Evolutionary conservation across 2,797 vertebrate species (phyloP), one percentile per base, ranked within the genome.

Genomic region (Lepidocolaptes lacrymiger): DNA sequence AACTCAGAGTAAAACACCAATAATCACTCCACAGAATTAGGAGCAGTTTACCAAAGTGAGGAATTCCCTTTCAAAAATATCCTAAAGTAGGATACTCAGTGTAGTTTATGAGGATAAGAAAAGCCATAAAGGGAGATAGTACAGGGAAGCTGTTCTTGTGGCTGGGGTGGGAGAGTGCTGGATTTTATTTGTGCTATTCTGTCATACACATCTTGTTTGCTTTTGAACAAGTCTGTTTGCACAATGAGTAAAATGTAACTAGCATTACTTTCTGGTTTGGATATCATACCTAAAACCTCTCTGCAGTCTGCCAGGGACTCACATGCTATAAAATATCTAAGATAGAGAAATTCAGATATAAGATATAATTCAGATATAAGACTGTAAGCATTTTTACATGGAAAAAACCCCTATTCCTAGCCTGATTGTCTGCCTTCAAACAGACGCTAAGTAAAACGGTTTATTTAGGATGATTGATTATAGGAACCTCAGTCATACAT

Each of bases 381-480:
- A 16, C 52, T 27, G 66, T 59, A 89, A 89, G 58, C 27, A 30
- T 88, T 93, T 93, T 93, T 91, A 77, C 41, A 37, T 48, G 44
- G 39, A 62, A 59, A 95, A 96, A 95, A 87, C 8, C 48, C 87
- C 67, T 81, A 81, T n/a, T 83, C 49, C 61, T 44, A 62, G 61
- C 30, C 54, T 80, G 87, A 91, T 91, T 78, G 55, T 58, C 68
- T 92, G 95, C 77, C 92, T 97, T 87, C 94, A 94, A 94, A 95
- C 56, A 94, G 87, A 85, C 91, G 89, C 94, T 97, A 98, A 98
- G 94, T 97, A 97, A 98, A 97, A 97, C 75, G 71, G 90, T 97
- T 97, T 97, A 94, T 97, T 97, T 97, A 87, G 41, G 77, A 96
- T 98, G 97, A 98, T 97, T 97, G 97, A 98, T 98, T 97, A 96